Base-by-base conservation (phyloP, 2,888 invertebrate species). In the Siphonodentalium dalli region DNA sequence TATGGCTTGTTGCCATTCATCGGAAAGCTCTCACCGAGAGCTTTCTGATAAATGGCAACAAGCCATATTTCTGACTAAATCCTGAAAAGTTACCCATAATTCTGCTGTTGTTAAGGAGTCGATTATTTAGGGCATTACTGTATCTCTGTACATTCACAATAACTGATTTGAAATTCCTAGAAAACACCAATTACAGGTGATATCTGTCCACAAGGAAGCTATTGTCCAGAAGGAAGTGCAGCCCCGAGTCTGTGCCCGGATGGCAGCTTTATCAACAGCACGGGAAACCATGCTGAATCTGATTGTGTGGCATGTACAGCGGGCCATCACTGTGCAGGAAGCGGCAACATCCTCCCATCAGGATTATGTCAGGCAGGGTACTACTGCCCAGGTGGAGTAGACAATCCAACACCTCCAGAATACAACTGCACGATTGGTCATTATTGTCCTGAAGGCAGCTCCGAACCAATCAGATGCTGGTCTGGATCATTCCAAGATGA, bases 321-420 rank as follows among this genome's bases (percentile, higher is more conserved):
- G 5, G 72, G 74, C 15, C 38, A 46, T 41, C 77, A 72, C 58
- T 78, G 78, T 45, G 63, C 53, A 26, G 76, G 75, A 2, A 62
- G 61, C 35, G 75, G 74, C 5, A 74, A 71, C 37, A 35, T 41
- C 6, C 42, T 58, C 6, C 76, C 77, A 0, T 68, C 65, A 37
- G 77, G 75, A 9, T 58, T 55, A 6, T 79, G 79, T 61, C 51
- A 54, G 8, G 58, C 59, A 6, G 77, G 78, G 11, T 78, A 74
- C 58, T 78, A 76, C 59, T 79, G 79, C 42, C 75, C 78, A 2
- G 74, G 69, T 8, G 76, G 74, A 24, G 75, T 77, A 46, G 67
- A 67, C 45, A 49, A 53, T 4, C 55, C 70, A 0, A 59, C 59
- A 15, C 75, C 78, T 0, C 39, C 59, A 3, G 72, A 68, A 13